Evolutionary conservation across 2,888 invertebrate species (phyloP).

Genomic region (Hanleya hanleyi): DNA sequence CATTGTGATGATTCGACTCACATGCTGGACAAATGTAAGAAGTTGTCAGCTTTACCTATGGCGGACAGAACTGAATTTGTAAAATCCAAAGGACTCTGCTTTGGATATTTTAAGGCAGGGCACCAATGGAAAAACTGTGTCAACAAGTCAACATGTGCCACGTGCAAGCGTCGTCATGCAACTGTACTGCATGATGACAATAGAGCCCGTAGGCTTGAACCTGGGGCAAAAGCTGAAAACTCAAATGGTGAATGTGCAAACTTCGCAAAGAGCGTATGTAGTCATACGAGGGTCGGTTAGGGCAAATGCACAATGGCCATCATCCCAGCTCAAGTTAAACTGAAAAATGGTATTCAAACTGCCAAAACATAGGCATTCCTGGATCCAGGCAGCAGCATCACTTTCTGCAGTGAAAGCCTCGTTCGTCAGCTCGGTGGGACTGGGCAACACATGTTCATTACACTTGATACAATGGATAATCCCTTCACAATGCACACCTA

Average conservation of each 20-base stretch:
- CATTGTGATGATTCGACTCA: not conserved
- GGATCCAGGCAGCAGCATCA: constrained; percentile 19
- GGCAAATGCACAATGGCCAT: constrained; percentile 21
- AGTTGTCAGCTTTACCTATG: not conserved
- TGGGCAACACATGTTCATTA: constrained; percentile 1
- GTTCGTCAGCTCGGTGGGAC: not conserved
- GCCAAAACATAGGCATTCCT: constrained; percentile 14
- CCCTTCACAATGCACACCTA: not conserved
- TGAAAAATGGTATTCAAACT: not conserved
- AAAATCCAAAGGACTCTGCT: constrained; percentile 8
- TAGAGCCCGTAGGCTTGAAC: not conserved
- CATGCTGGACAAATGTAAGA: not conserved
- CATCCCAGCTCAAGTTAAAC: constrained; percentile 10
- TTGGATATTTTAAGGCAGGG: not conserved
- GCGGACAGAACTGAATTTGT: not conserved
- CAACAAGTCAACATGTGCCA: not conserved
- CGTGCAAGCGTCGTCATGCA: not conserved
- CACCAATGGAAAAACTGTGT: constrained; percentile 13
- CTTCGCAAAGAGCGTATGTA: too few relatives aligned
- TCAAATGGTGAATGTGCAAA: too few relatives aligned
- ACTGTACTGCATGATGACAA: not conserved
- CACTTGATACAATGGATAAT: constrained; percentile 7
- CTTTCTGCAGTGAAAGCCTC: constrained; percentile 19
- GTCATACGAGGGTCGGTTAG: constrained; percentile 1
- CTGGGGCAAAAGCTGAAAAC: too few relatives aligned